These are phyloP conservation scores for Macroramphosus scolopax DNA, from an alignment of 2,797 vertebrate species.

Conservation along the genomic window DNA sequence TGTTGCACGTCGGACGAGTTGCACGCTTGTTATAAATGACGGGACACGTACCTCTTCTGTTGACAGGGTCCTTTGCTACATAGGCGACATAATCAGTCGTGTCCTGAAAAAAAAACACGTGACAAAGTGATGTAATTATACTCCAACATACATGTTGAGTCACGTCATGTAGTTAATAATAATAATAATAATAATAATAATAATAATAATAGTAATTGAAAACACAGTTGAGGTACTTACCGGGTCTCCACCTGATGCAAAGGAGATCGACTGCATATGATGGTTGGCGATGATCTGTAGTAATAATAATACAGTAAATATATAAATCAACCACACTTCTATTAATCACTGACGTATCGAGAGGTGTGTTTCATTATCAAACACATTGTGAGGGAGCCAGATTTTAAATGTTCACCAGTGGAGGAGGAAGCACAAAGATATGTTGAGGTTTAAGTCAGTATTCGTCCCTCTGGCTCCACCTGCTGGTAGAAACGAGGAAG, in stretches of 20 bases:
- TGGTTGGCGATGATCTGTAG: constrained; percentile 97
- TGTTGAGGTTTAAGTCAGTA: no score
- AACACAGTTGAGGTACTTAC: constrained; percentile 79
- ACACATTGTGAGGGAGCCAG: no score
- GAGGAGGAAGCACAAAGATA: no score
- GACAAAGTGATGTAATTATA: not conserved
- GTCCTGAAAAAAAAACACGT: constrained; percentile 75
- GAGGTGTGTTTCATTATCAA: no score
- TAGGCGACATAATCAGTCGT: constrained; percentile 97
- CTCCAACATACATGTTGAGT: no score
- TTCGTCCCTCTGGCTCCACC: constrained; percentile 43
- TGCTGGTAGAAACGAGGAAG: constrained; percentile 15
- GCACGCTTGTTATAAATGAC: not conserved
- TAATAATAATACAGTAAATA: not conserved
- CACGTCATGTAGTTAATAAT: no score
- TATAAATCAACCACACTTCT: no score
- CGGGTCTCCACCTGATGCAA: constrained; percentile 95
- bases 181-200: no score
- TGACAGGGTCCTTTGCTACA: constrained; percentile 99
- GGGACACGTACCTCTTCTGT: constrained; percentile 89
- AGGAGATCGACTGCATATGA: constrained; percentile 99
- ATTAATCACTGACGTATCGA: no score
- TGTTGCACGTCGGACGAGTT: not conserved
- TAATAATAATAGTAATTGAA: no score
- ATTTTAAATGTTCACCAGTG: no score